These are phyloP conservation scores for Hippoglossus hippoglossus DNA, from an alignment of 2,797 vertebrate species.

Conservation along the genomic window DNA sequence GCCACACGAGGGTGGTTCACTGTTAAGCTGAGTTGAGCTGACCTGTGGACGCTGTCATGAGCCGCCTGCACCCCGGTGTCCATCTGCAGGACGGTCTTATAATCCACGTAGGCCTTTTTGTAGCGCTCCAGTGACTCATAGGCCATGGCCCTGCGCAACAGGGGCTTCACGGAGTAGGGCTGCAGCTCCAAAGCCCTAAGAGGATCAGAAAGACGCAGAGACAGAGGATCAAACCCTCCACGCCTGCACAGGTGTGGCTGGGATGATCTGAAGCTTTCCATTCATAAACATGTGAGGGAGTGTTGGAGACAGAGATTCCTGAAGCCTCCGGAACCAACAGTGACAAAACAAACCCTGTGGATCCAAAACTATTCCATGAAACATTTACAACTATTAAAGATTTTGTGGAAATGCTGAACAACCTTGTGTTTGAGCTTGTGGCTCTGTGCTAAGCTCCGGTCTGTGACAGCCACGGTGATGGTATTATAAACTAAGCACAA, in stretches of 20 bases:
- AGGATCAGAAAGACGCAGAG: constrained; percentile 70
- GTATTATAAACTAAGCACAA: background rate
- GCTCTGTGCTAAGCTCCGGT: background rate
- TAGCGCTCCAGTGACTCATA: constrained; percentile 94
- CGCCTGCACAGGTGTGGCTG: constrained; percentile 24
- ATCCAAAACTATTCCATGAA: background rate
- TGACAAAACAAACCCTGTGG: background rate
- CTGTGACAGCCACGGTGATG: background rate
- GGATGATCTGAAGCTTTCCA: constrained; percentile 23
- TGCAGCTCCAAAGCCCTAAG: constrained; percentile 93
- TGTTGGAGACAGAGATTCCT: constrained; percentile 2
- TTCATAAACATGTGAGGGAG: constrained; percentile 54
- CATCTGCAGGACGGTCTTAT: constrained; percentile 93
- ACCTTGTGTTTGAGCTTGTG: background rate
- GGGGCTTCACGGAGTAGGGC: constrained; percentile 93
- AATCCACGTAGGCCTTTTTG: constrained; percentile 93
- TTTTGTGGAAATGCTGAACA: background rate
- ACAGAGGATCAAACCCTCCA: constrained; percentile 64
- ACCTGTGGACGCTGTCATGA: constrained; percentile 90
- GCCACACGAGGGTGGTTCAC: background rate
- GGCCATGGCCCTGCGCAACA: constrained; percentile 93
- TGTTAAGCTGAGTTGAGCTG: constrained; percentile 18
- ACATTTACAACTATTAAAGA: background rate
- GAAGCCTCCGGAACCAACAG: background rate
- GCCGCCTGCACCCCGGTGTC: constrained; percentile 91